phyloP scores from a whole-genome alignment of 2,797 vertebrate species.

The Molossus alvarezi region DNA sequence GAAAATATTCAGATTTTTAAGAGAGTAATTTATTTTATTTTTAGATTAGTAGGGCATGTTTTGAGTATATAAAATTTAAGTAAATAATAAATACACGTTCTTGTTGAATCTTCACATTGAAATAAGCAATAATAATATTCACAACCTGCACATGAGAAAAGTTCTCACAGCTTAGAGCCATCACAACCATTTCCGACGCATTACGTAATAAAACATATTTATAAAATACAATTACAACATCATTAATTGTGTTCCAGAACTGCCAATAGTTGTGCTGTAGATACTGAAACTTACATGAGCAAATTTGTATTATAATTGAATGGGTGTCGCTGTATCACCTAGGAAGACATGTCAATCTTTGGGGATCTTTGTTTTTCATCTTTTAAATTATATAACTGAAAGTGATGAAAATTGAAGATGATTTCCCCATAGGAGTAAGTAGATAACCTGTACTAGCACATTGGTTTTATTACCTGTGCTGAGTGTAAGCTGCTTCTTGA shows the following conservation, averaged over 20 bases:
- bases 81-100: neutral
- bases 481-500: neutral
- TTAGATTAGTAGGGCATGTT: neutral
- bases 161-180: neutral
- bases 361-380: neutral
- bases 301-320: neutral
- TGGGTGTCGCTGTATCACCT: neutral
- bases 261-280: neutral
- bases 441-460: neutral
- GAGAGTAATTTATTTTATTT: neutral
- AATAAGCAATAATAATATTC: neutral
- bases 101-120: neutral
- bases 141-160: neutral
- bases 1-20: neutral
- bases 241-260: neutral
- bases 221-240: neutral
- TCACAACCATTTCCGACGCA: neutral
- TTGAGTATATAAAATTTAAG: neutral
- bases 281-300: neutral
- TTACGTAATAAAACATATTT: neutral
- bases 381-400: slow-evolving; percentile 24
- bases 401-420: neutral
- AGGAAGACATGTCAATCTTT: neutral
- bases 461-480: slow-evolving; percentile 50
- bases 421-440: neutral